phyloP scores from a whole-genome alignment of 2,888 invertebrate species.

The Anagyrus pseudococci region DNA sequence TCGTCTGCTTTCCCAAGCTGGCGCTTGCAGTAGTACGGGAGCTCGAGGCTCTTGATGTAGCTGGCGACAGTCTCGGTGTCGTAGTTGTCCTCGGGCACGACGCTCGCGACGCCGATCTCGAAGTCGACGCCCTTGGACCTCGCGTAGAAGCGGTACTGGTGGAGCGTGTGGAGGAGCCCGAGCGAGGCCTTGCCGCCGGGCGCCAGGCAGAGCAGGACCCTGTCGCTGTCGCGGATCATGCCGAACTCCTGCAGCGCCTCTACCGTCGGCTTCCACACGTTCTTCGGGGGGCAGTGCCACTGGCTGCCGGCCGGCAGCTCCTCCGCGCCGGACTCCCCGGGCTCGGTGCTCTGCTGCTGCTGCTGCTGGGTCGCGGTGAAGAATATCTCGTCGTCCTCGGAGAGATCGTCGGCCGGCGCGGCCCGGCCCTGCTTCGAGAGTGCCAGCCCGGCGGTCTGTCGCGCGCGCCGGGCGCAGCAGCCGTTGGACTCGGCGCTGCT shows the following conservation, averaged over 20 bases:
- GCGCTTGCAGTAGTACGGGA: slow-evolving; percentile 71
- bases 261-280: slow-evolving; percentile 81
- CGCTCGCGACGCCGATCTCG: slow-evolving; percentile 75
- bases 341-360: too few relatives aligned
- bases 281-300: slow-evolving; percentile 81
- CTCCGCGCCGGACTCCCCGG: slow-evolving; percentile 48
- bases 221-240: slow-evolving; percentile 85
- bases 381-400: slow-evolving; percentile 54
- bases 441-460: slow-evolving; percentile 30
- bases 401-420: slow-evolving; percentile 54
- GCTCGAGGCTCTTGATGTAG: slow-evolving; percentile 66
- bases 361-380: slow-evolving; percentile 39
- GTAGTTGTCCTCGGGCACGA: slow-evolving; percentile 75
- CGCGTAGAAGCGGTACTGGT: slow-evolving; percentile 83
- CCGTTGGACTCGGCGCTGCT: slow-evolving; percentile 57
- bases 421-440: slow-evolving; percentile 42
- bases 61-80: slow-evolving; percentile 67
- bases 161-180: slow-evolving; percentile 82
- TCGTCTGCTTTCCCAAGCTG: slow-evolving; percentile 72
- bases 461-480: slow-evolving; percentile 36
- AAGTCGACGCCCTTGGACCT: slow-evolving; percentile 79
- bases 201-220: slow-evolving; percentile 83
- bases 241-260: slow-evolving; percentile 83
- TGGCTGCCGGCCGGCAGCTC: slow-evolving; percentile 48
- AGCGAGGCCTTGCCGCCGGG: slow-evolving; percentile 76